A percentile compares a stretch with the other conserved stretches of the same genome.
Evolutionary conservation across 2,888 invertebrate species (phyloP).

Genomic region (Myathropa florea): DNA sequence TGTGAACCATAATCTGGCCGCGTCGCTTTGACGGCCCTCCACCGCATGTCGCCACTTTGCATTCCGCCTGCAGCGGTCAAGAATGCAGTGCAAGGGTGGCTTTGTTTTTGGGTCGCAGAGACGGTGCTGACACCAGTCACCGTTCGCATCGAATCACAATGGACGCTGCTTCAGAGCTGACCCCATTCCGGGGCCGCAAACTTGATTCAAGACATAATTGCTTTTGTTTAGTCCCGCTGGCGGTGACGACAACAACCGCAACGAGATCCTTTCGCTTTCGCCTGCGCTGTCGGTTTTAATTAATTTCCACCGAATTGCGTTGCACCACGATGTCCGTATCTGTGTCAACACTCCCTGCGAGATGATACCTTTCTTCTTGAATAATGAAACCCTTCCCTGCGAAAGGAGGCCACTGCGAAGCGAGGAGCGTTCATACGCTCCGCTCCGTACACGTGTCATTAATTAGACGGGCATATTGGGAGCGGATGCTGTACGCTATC

Average conservation of each 20-base stretch:
- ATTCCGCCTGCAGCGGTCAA: slow-evolving; percentile 63
- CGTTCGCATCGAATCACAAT: slow-evolving; percentile 44
- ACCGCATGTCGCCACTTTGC: neutral
- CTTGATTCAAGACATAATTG: slow-evolving; percentile 32
- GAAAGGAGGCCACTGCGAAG: slow-evolving; percentile 17
- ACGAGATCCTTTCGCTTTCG: slow-evolving; percentile 38
- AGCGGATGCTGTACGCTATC: slow-evolving; percentile 29
- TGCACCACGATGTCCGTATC: slow-evolving; percentile 13
- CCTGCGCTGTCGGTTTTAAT: slow-evolving; percentile 46
- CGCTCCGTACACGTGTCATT: slow-evolving; percentile 30
- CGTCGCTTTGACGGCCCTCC: slow-evolving; percentile 18
- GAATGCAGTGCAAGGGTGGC: slow-evolving; percentile 43
- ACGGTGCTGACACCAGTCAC: slow-evolving; percentile 6
- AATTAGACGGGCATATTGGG: slow-evolving; percentile 35
- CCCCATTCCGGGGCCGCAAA: slow-evolving; percentile 32
- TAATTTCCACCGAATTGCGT: slow-evolving; percentile 47
- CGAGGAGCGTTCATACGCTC: slow-evolving; percentile 24
- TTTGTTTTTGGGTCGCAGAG: slow-evolving; percentile 26
- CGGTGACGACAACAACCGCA: neutral
- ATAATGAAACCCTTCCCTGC: slow-evolving; percentile 33
- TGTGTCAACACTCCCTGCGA: slow-evolving; percentile 19
- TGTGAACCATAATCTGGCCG: slow-evolving; percentile 41
- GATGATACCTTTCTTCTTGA: slow-evolving; percentile 23
- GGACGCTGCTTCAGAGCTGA: slow-evolving; percentile 36
- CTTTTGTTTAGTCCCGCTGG: slow-evolving; percentile 11